phyloP scores from a whole-genome alignment of 2,888 invertebrate species.

The Pandemis cinnamomeana region DNA sequence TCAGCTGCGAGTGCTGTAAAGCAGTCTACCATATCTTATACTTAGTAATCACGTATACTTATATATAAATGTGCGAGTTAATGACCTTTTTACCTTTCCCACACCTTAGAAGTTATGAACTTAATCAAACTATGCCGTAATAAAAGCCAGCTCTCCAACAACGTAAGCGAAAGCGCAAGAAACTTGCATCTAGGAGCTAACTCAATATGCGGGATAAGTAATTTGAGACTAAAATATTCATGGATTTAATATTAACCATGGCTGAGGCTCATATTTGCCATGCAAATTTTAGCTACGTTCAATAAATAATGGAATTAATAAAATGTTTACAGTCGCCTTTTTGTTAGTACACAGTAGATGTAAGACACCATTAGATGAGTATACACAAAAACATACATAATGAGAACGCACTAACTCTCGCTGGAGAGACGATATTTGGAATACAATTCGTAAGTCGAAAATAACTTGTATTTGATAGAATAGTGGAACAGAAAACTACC shows the following conservation, averaged over 20 bases:
- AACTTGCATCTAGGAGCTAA: neutral
- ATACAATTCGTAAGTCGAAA: too few relatives aligned
- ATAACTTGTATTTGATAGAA: too few relatives aligned
- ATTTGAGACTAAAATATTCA: neutral
- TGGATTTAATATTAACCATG: neutral
- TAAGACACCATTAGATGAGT: too few relatives aligned
- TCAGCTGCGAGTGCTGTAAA: too few relatives aligned
- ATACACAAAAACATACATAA: too few relatives aligned
- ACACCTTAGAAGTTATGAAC: neutral
- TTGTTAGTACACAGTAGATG: neutral
- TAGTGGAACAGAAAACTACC: too few relatives aligned
- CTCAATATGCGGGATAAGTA: neutral
- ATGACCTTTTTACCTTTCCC: too few relatives aligned
- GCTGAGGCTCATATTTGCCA: neutral
- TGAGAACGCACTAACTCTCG: too few relatives aligned
- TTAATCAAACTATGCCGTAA: neutral
- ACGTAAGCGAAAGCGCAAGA: neutral
- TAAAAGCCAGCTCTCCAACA: neutral
- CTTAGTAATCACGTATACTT: too few relatives aligned
- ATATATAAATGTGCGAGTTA: too few relatives aligned
- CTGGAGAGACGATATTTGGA: too few relatives aligned
- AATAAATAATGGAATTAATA: constrained; percentile 1
- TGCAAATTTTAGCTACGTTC: neutral
- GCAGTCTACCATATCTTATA: too few relatives aligned
- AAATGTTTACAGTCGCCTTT: neutral